phyloP scores from a whole-genome alignment of 2,113 vertebrate genomes.

The Trinectes maculatus region DNA sequence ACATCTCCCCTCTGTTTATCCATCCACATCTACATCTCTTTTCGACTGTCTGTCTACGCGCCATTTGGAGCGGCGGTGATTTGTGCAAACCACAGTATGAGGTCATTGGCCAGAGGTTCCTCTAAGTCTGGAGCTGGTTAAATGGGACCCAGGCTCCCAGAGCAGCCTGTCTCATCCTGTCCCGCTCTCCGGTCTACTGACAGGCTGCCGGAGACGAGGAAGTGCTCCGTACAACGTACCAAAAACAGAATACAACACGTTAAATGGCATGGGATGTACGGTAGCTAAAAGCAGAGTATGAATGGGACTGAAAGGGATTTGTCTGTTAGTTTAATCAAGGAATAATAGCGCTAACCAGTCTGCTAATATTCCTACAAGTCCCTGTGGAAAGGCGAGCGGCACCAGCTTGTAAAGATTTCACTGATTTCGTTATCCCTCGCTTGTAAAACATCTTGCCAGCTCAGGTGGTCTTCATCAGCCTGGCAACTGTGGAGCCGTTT shows the following conservation, averaged over 20 bases:
- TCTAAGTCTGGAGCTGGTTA: conserved; percentile 78
- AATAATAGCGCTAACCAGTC: conserved; percentile 27
- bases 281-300: conserved; percentile 9
- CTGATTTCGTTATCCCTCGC: conserved; percentile 66
- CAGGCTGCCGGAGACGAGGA: conserved; percentile 40
- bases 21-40: conserved; percentile 59
- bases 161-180: conserved; percentile 65
- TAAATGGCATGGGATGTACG: background rate
- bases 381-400: conserved; percentile 61
- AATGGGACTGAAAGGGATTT: conserved; percentile 6
- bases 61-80: conserved; percentile 71
- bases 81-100: conserved; percentile 76
- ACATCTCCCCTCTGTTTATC: conserved; percentile 58
- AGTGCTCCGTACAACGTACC: background rate
- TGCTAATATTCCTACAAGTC: conserved; percentile 49
- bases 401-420: conserved; percentile 76
- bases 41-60: conserved; percentile 59
- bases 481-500: conserved; percentile 57
- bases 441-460: conserved; percentile 70
- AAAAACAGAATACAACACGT: background rate
- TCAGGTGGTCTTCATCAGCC: conserved; percentile 82
- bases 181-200: conserved; percentile 27
- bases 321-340: conserved; percentile 26
- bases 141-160: conserved; percentile 64
- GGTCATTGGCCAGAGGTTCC: conserved; percentile 78